phyloP scores from a whole-genome alignment of 2,797 vertebrate species.

The Catostomus latipinnis region DNA sequence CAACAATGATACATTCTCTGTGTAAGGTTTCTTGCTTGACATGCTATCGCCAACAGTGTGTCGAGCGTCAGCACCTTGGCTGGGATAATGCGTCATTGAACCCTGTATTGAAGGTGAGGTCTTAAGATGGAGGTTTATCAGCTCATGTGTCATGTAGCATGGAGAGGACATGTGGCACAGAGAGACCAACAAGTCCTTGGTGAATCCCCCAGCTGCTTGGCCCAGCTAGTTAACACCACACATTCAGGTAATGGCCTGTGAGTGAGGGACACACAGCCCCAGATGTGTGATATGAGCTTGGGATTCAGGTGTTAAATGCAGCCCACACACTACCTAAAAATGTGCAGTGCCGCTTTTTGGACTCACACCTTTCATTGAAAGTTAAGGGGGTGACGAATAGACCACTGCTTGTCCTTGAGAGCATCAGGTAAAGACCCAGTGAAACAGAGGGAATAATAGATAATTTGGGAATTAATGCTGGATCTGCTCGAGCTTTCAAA shows the following conservation, averaged over 20 bases:
- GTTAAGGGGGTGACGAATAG: conserved; percentile 44
- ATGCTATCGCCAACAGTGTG: conserved; percentile 44
- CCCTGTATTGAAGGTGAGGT: conserved; percentile 38
- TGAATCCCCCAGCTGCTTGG: conserved; percentile 67
- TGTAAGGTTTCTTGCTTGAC: conserved; percentile 48
- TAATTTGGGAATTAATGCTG: background rate
- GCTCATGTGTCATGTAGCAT: conserved; percentile 40
- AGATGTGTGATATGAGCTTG: conserved; percentile 75
- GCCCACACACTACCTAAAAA: conserved; percentile 60
- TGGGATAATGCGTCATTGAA: conserved; percentile 52
- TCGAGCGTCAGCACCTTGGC: conserved; percentile 35
- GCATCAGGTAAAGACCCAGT: background rate
- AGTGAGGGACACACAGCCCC: conserved; percentile 69
- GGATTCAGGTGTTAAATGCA: conserved; percentile 63
- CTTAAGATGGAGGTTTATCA: conserved; percentile 51
- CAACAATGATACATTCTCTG: conserved; percentile 7
- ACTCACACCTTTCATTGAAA: conserved; percentile 72
- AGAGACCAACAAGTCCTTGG: conserved; percentile 48
- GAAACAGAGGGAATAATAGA: background rate
- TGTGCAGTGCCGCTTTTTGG: conserved; percentile 67
- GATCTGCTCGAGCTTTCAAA: conserved; percentile 13
- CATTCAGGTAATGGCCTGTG: conserved; percentile 72
- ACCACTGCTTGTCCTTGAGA: conserved; percentile 43
- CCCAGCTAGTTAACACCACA: conserved; percentile 76
- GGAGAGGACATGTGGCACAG: conserved; percentile 34